phyloP scores from a whole-genome alignment of 2,888 invertebrate species.

The Apotomis betuletana region DNA sequence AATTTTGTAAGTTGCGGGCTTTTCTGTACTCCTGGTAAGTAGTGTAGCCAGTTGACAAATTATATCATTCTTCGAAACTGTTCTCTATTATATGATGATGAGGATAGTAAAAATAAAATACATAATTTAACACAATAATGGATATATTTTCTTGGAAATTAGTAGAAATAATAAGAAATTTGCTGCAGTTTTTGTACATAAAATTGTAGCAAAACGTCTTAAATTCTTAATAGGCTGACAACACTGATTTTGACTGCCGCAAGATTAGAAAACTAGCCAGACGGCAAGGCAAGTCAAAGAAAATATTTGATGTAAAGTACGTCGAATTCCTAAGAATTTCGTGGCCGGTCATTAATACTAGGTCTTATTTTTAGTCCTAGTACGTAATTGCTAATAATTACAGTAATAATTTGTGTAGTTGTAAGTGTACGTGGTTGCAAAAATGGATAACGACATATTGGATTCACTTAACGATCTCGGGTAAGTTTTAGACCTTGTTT shows the following conservation, averaged over 20 bases:
- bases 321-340: constrained; percentile 7
- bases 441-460: constrained; percentile 85
- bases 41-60: constrained; percentile 15
- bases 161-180: too few species aligned
- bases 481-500: constrained; percentile 67
- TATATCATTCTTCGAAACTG: background rate
- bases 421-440: constrained; percentile 40
- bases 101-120: too few species aligned
- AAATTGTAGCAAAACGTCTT: background rate
- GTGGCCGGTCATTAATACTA: constrained; percentile 4
- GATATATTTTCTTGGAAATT: too few species aligned
- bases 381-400: constrained; percentile 4
- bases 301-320: background rate
- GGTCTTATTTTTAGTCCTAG: constrained; percentile 22
- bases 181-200: background rate
- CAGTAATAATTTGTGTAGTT: constrained; percentile 1
- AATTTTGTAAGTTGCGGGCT: constrained; percentile 2
- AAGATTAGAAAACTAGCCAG: background rate
- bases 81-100: background rate
- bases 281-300: background rate
- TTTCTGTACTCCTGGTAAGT: background rate
- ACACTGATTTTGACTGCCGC: constrained; percentile 11
- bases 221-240: constrained; percentile 2
- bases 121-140: too few species aligned
- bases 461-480: constrained; percentile 85